A percentile compares a stretch with the other conserved stretches of the same genome.
phyloP scores from a whole-genome alignment of 2,797 vertebrate species.

The Hozukius guyotensis region DNA sequence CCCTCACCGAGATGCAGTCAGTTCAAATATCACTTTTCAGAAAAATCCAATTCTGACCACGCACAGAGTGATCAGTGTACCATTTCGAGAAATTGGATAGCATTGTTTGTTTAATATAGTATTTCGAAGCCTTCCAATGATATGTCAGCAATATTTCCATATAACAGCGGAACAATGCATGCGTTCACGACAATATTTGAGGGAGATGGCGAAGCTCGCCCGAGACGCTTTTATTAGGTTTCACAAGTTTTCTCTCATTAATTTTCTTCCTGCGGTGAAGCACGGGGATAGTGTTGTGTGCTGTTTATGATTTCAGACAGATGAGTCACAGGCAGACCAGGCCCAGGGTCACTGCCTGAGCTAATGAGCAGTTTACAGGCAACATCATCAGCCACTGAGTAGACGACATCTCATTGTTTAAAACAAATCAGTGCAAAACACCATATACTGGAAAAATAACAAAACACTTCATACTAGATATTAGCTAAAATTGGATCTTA shows the following conservation, averaged over 20 bases:
- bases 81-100: slow-evolving; percentile 65
- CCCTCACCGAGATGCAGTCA: slow-evolving; percentile 48
- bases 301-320: slow-evolving; percentile 31
- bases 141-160: slow-evolving; percentile 66
- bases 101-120: slow-evolving; percentile 73
- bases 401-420: neutral
- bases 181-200: slow-evolving; percentile 30
- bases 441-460: neutral
- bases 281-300: neutral
- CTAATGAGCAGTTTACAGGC: slow-evolving; percentile 51
- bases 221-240: slow-evolving; percentile 34
- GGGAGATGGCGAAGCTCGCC: slow-evolving; percentile 8
- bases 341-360: slow-evolving; percentile 45
- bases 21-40: slow-evolving; percentile 67
- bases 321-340: slow-evolving; percentile 33
- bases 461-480: neutral
- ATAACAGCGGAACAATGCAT: slow-evolving; percentile 44
- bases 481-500: slow-evolving; percentile 8
- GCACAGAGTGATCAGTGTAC: slow-evolving; percentile 71
- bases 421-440: slow-evolving; percentile 17
- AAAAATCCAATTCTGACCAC: slow-evolving; percentile 71
- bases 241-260: slow-evolving; percentile 4
- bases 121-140: slow-evolving; percentile 41
- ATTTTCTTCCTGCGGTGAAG: neutral
- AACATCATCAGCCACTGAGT: slow-evolving; percentile 17